Evolutionary conservation across 2,888 invertebrate species (phyloP), one percentile per base, ranked within the genome.

Genomic region (Aporophyla nigra): DNA sequence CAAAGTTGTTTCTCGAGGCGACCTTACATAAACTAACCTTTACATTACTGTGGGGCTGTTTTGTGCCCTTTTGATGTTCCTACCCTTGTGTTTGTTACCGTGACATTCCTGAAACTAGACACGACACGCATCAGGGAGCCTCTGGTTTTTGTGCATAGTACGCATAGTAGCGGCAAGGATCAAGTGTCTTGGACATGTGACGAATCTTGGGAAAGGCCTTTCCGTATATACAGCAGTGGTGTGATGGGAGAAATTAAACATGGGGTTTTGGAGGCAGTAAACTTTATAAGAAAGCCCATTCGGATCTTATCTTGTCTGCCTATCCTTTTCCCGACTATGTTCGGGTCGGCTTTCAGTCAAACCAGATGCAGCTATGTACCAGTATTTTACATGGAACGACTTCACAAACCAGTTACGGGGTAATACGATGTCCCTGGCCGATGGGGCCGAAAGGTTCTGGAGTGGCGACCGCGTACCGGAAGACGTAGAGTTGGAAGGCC

Each of bases 101-200:
- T 74, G 69, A 74, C 79, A 85, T 84, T 82, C 85, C 70, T 51
- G 74, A 74, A 80, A 80, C 70, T 74, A 82, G 56, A 54, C 46
- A 54, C 43, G 75, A 63, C 66, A 83, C 76, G 71, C 75, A 70
- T 65, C 59, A 58, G 62, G 51, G 81, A 63, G 9, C n/a, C 33
- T 27, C n/a, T 12, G 58, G 53, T 71, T 74, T 81, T 68, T 74
- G 59, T n/a, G 59, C 61, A 62, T 53, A 40, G 21, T 61, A 10
- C 10, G 53, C 65, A 61, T 59, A 71, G 66, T 46, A 12, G 27
- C 3, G 24, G 27, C 12, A 14, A 21, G 43, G 54, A 51, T 43
- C 33, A 65, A 49, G n/a, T 61, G 43, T 49, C 56, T 56, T 56
- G 33, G 51, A 12, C 43, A 51, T 71, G 54, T 51, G 19, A 12